These are phyloP conservation scores for Amazona ochrocephala DNA, from an alignment of 2,797 vertebrate species.

Conservation along the genomic window DNA sequence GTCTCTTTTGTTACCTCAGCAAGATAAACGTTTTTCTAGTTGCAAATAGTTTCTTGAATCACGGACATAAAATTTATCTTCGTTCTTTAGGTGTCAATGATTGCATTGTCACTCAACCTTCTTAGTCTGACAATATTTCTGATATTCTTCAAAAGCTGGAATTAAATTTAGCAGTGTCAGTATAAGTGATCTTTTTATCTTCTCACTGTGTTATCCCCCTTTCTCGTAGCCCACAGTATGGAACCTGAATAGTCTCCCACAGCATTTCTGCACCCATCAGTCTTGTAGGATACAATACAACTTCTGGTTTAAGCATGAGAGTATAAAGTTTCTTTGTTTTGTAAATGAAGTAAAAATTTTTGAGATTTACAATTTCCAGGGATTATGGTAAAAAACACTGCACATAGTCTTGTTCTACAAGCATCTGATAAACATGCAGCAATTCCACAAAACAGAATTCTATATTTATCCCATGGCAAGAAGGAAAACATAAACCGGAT, in stretches of 20 bases:
- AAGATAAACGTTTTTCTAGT: background rate
- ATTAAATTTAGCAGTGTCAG: background rate
- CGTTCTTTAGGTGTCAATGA: background rate
- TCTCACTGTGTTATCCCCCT: background rate
- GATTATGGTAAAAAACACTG: background rate
- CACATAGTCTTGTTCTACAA: background rate
- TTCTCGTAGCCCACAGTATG: background rate
- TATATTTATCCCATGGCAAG: background rate
- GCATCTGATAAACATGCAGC: background rate
- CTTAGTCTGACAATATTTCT: background rate
- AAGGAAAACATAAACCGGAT: background rate
- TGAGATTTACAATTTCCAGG: background rate
- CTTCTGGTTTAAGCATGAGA: background rate
- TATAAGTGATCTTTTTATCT: background rate
- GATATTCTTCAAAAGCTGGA: background rate
- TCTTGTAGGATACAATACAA: background rate
- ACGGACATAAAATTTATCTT: background rate
- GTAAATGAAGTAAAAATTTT: background rate
- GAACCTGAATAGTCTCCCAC: background rate
- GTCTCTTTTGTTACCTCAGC: background rate
- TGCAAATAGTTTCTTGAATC: background rate
- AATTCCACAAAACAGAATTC: background rate
- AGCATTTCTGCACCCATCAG: background rate
- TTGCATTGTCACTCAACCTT: background rate
- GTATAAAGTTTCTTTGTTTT: background rate